Percentiles rank a stretch among this genome's conserved stretches.
These are phyloP conservation scores for Macrotis lagotis DNA, from an alignment of 2,113 vertebrate species.

Conservation along the genomic window DNA sequence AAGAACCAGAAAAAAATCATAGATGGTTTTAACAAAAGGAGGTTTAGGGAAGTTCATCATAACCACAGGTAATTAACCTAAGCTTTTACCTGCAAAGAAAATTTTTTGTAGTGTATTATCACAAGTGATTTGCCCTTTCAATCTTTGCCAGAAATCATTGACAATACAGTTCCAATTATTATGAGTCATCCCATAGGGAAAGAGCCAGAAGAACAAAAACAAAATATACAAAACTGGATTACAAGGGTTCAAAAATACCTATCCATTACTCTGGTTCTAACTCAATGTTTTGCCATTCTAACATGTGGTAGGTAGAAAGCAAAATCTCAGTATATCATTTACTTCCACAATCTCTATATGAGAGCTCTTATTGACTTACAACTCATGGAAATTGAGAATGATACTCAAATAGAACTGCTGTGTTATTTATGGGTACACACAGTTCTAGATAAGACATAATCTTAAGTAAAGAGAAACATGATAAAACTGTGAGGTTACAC, in stretches of 20 bases:
- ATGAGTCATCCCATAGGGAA: background rate
- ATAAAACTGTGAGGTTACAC: background rate
- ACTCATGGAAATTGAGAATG: background rate
- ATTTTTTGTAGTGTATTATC: background rate
- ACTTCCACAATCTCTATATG: background rate
- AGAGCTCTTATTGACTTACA: background rate
- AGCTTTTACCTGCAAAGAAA: background rate
- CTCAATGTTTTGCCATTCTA: background rate
- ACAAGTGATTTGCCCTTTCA: background rate
- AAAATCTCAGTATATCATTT: slow-evolving; percentile 6
- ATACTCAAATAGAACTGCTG: background rate
- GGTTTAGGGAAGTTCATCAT: background rate
- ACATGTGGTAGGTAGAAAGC: background rate
- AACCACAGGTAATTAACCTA: background rate
- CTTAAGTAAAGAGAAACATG: background rate
- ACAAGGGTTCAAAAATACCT: background rate
- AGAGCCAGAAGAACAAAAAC: background rate
- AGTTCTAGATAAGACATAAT: background rate
- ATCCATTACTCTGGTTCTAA: background rate
- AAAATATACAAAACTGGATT: slow-evolving; percentile 1
- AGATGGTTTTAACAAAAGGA: background rate
- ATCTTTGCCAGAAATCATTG: background rate
- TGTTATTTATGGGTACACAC: background rate
- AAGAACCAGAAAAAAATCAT: background rate
- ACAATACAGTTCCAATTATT: background rate